Percentiles rank a stretch among this genome's conserved stretches.
These are phyloP conservation scores for Ginglymostoma cirratum DNA, from an alignment of 2,113 vertebrate genomes.

Conservation along the genomic window DNA sequence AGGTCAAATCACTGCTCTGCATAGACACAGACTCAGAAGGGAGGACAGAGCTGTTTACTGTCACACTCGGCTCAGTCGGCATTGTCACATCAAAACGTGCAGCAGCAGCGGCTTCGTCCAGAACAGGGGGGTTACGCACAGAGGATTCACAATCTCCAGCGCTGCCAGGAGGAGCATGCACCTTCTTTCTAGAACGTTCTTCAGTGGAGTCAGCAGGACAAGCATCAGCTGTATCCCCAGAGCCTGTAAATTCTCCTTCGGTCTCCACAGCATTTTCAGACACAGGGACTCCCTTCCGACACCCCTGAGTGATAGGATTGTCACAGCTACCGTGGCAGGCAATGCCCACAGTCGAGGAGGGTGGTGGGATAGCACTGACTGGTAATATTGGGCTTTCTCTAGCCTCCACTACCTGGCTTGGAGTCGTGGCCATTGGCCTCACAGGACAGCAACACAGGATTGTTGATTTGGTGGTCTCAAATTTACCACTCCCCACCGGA, in stretches of 20 bases:
- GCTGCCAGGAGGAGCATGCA: fast-evolving
- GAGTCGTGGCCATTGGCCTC: too few relatives aligned
- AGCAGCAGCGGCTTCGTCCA: not conserved
- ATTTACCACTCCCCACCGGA: not conserved
- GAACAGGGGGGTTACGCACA: not conserved
- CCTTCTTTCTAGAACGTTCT: not conserved
- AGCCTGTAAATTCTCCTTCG: not conserved
- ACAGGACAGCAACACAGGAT: not conserved
- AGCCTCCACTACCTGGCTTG: not conserved
- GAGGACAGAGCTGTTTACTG: not conserved
- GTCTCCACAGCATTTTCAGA: not conserved
- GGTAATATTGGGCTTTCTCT: not conserved
- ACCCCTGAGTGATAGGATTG: not conserved
- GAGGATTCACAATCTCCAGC: not conserved
- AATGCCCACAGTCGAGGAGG: too few relatives aligned
- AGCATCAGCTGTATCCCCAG: not conserved
- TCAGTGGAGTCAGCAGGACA: not conserved
- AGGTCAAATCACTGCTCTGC: not conserved
- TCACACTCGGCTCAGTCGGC: not conserved
- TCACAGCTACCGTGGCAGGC: too few relatives aligned
- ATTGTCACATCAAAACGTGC: not conserved
- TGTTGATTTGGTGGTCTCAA: not conserved
- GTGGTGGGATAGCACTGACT: not conserved
- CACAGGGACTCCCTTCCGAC: not conserved
- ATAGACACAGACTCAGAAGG: not conserved